Percentiles rank a stretch among this genome's conserved stretches.
Evolutionary conservation across 1,140 invertebrate genomes (phyloP).

Genomic region (Hormaphis cornu): DNA sequence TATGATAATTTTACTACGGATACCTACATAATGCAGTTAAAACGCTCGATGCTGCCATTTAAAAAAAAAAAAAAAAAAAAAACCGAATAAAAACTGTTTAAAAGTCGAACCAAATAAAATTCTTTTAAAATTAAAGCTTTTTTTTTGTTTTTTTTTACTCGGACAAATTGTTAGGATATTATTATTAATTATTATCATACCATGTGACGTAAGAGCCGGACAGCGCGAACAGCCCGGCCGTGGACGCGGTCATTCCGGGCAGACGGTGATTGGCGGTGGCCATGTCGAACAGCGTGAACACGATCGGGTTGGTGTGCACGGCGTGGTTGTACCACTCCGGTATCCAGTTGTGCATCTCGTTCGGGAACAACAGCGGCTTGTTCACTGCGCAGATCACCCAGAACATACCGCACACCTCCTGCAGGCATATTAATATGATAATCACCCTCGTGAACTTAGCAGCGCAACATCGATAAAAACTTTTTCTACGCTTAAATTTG

Average conservation of each 20-base stretch:
- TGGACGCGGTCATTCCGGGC: slow-evolving; percentile 51
- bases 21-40: too few relatives aligned
- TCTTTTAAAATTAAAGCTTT: too few relatives aligned
- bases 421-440: slow-evolving; percentile 36
- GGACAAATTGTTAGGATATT: too few relatives aligned
- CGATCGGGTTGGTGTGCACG: slow-evolving; percentile 68
- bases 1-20: too few relatives aligned
- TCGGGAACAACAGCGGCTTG: slow-evolving; percentile 75
- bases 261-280: slow-evolving; percentile 58
- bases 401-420: slow-evolving; percentile 78
- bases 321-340: slow-evolving; percentile 81
- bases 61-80: too few relatives aligned
- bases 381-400: slow-evolving; percentile 79
- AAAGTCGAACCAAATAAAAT: too few relatives aligned
- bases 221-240: slow-evolving; percentile 51
- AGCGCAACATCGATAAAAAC: too few relatives aligned
- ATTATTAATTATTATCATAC: slow-evolving; percentile 41
- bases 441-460: background rate
- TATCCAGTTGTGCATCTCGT: slow-evolving; percentile 62
- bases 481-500: too few relatives aligned
- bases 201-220: slow-evolving; percentile 62
- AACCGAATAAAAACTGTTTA: too few relatives aligned
- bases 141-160: too few relatives aligned
- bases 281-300: slow-evolving; percentile 62
- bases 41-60: too few relatives aligned